Conservation (phyloP, 2,888 invertebrate species). For the Galerucella nymphaeae region DNA sequence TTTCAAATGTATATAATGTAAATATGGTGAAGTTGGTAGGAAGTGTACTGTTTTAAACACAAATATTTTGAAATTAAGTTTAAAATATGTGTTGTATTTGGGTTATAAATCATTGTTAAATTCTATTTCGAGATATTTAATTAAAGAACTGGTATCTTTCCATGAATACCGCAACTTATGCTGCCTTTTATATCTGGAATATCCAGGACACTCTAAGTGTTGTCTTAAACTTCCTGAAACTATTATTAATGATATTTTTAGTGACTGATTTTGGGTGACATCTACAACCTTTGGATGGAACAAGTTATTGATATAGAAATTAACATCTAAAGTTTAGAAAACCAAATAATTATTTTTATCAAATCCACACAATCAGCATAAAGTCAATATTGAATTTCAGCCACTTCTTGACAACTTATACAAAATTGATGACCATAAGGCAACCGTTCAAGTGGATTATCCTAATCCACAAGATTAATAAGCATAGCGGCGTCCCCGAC, state of each 20-base stretch:
- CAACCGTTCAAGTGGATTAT: constrained; percentile 24
- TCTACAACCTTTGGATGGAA: no score
- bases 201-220: no score
- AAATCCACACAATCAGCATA: not conserved
- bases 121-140: not conserved
- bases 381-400: constrained; percentile 16
- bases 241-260: no score
- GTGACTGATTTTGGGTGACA: no score
- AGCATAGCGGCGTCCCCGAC: constrained; percentile 29
- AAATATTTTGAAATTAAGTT: not conserved
- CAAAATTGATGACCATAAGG: constrained; percentile 26
- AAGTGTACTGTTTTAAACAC: not conserved
- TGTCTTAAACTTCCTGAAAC: no score
- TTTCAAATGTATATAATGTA: not conserved
- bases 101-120: not conserved
- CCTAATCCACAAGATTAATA: constrained; percentile 32
- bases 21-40: not conserved
- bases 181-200: no score
- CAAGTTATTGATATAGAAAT: no score
- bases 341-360: no score
- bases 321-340: no score
- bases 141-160: no score
- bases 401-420: constrained; percentile 20
- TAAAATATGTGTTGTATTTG: not conserved
- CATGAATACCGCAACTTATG: no score